Evolutionary conservation across 2,888 invertebrate species (phyloP).

Genomic region (Luffia ferchaultella): DNA sequence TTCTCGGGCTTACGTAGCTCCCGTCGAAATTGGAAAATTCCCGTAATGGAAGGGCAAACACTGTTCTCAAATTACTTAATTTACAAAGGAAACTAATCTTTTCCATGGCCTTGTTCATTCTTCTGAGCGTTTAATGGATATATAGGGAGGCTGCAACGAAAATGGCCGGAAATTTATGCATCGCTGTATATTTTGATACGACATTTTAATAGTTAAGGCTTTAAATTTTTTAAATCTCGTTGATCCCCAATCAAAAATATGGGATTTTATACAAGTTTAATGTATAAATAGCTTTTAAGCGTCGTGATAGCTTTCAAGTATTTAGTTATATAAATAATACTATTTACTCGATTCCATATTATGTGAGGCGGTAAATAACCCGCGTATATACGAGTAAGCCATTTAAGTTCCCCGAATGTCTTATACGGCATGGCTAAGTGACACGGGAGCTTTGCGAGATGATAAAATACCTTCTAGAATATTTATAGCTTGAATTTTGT

Average conservation of each 20-base stretch:
- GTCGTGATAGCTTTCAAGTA: too few species aligned
- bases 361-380: neutral
- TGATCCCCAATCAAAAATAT: too few species aligned
- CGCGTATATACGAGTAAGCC: neutral
- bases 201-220: too few species aligned
- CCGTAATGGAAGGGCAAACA: neutral
- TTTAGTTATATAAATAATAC: too few species aligned
- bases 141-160: neutral
- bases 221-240: too few species aligned
- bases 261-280: too few species aligned
- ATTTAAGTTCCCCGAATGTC: conserved; percentile 49
- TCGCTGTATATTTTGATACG: too few species aligned
- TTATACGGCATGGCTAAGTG: conserved; percentile 37
- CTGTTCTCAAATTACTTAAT: neutral
- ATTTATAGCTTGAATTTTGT: conserved; percentile 23
- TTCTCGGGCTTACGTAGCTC: neutral
- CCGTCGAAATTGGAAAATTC: neutral
- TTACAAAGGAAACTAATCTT: neutral
- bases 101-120: neutral
- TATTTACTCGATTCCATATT: too few species aligned
- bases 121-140: neutral
- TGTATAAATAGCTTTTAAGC: too few species aligned
- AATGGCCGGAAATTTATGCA: neutral
- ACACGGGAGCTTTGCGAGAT: conserved; percentile 52
- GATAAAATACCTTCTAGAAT: conserved; percentile 59